phyloP scores from a whole-genome alignment of 2,888 invertebrate genomes.

The Ennomos fuscantarius region DNA sequence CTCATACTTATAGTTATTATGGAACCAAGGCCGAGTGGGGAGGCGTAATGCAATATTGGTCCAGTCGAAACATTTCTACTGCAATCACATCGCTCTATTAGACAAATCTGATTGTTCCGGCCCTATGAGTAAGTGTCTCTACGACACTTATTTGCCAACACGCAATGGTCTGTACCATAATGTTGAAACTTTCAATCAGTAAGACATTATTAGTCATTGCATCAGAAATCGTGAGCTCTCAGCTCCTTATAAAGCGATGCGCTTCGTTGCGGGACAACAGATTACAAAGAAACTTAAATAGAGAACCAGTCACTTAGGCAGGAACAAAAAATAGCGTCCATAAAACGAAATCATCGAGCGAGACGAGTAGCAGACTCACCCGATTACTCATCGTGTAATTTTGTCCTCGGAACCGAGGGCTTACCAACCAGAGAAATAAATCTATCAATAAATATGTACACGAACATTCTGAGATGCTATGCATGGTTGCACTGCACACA shows the following conservation, averaged over 20 bases:
- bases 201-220: slow-evolving; percentile 38
- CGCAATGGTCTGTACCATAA: slow-evolving; percentile 14
- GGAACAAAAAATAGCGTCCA: slow-evolving; percentile 63
- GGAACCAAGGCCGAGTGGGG: slow-evolving; percentile 62
- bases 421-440: slow-evolving; percentile 66
- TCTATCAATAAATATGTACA: slow-evolving; percentile 78
- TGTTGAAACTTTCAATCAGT: slow-evolving; percentile 28
- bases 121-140: slow-evolving; percentile 46
- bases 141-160: slow-evolving; percentile 29
- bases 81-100: slow-evolving; percentile 58
- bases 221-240: slow-evolving; percentile 31
- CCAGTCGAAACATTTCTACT: slow-evolving; percentile 56
- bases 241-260: slow-evolving; percentile 31
- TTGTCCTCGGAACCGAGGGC: slow-evolving; percentile 62
- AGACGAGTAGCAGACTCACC: slow-evolving; percentile 70
- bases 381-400: slow-evolving; percentile 80
- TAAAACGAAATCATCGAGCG: slow-evolving; percentile 72
- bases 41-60: slow-evolving; percentile 61
- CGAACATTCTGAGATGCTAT: slow-evolving; percentile 63
- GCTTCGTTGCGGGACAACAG: slow-evolving; percentile 41
- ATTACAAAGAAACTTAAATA: slow-evolving; percentile 49
- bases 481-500: slow-evolving; percentile 73
- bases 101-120: slow-evolving; percentile 55
- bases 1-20: slow-evolving; percentile 68
- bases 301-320: slow-evolving; percentile 57